These are phyloP conservation scores for Oreochromis niloticus DNA, from an alignment of 2,113 vertebrate species.

Conservation along the genomic window DNA sequence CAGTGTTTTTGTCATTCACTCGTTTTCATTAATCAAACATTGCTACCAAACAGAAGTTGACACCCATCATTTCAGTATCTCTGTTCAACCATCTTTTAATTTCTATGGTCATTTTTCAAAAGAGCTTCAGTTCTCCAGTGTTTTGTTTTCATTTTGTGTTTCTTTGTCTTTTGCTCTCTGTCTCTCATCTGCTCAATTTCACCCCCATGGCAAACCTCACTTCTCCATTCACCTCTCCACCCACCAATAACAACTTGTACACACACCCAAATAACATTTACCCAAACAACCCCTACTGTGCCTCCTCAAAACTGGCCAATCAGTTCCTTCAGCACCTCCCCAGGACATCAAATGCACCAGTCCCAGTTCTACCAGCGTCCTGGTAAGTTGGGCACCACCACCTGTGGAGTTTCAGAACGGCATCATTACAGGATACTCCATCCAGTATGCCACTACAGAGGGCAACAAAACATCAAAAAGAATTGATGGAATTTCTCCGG, in stretches of 20 bases:
- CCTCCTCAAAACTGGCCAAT: constrained; percentile 73
- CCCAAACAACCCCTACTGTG: constrained; percentile 35
- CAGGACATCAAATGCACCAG: constrained; percentile 94
- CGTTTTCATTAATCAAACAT: constrained; percentile 74
- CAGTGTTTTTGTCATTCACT: constrained; percentile 61
- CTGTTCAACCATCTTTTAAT: constrained; percentile 45
- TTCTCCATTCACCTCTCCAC: constrained; percentile 42
- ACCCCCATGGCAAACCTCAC: constrained; percentile 60
- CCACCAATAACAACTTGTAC: constrained; percentile 40
- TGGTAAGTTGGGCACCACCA: constrained; percentile 97
- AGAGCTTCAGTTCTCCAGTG: constrained; percentile 52
- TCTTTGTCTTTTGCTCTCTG: constrained; percentile 78
- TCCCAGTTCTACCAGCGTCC: constrained; percentile 93
- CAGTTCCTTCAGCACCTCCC: constrained; percentile 94
- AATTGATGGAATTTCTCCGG: constrained; percentile 80
- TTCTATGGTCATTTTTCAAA: constrained; percentile 43
- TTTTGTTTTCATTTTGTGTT: constrained; percentile 73
- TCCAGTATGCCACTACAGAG: constrained; percentile 83
- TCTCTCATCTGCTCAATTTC: constrained; percentile 81
- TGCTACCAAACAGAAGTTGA: constrained; percentile 72
- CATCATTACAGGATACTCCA: constrained; percentile 88
- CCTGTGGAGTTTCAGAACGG: constrained; percentile 89
- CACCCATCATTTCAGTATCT: constrained; percentile 80
- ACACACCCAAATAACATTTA: constrained; percentile 53
- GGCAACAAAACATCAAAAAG: constrained; percentile 81